Conservation (phyloP, 92 coral and sea anemone species). For the Micromussa lordhowensis region DNA sequence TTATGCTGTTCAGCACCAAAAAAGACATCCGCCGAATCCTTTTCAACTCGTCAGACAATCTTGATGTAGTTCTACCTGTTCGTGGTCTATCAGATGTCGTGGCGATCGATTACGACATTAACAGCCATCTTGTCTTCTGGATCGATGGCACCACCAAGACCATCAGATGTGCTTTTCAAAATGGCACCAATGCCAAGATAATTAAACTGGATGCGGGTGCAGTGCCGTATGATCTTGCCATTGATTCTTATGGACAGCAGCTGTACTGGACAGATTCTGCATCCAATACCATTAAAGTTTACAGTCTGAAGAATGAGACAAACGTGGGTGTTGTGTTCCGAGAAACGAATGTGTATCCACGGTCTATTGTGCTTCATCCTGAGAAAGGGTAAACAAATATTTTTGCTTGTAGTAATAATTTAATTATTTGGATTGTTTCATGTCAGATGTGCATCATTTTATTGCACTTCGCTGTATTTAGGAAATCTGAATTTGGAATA, state of each 20-base stretch:
- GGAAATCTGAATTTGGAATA: too few relatives aligned
- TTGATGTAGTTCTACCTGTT: constrained; percentile 81
- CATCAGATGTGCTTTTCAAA: constrained; percentile 69
- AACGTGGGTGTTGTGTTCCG: constrained; percentile 67
- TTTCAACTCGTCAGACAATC: constrained; percentile 76
- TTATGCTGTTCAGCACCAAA: constrained; percentile 86
- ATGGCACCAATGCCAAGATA: constrained; percentile 64
- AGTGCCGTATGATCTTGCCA: constrained; percentile 81
- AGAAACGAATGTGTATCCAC: constrained; percentile 62
- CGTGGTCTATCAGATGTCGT: constrained; percentile 61
- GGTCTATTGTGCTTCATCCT: constrained; percentile 83
- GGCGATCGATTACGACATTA: constrained; percentile 87
- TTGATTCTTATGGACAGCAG: constrained; percentile 91
- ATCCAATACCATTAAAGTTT: constrained; percentile 79
- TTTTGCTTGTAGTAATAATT: too few relatives aligned
- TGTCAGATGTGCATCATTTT: too few relatives aligned
- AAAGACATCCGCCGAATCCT: constrained; percentile 76
- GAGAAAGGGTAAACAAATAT: constrained; percentile 83
- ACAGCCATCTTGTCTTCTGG: constrained; percentile 87
- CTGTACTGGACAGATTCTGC: constrained; percentile 88
- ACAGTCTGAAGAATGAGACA: constrained; percentile 67
- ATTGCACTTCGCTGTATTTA: too few relatives aligned
- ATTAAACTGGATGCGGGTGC: constrained; percentile 41
- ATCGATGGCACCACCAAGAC: constrained; percentile 62
- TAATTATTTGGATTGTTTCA: too few relatives aligned